Percentiles rank a stretch among this genome's conserved stretches.
phyloP scores from a whole-genome alignment of 2,113 vertebrate genomes.

The Xiphophorus couchianus region DNA sequence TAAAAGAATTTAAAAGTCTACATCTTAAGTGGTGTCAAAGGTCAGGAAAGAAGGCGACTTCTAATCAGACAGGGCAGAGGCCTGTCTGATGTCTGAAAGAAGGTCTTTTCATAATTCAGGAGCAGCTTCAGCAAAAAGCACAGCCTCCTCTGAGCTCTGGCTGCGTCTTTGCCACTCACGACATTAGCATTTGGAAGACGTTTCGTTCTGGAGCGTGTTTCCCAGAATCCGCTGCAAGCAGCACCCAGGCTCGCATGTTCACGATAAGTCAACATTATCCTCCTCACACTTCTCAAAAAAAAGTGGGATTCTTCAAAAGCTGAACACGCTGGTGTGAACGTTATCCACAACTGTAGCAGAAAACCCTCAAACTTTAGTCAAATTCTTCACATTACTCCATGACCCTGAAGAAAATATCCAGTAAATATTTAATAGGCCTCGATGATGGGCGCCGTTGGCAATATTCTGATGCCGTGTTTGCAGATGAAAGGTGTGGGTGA shows the following conservation, averaged over 20 bases:
- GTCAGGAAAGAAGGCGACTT: no score
- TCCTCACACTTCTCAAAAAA: not conserved
- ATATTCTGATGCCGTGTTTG: conserved; percentile 3
- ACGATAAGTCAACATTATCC: not conserved
- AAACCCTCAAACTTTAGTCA: not conserved
- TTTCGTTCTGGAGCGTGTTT: no score
- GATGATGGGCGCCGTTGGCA: conserved; percentile 6
- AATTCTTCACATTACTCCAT: not conserved
- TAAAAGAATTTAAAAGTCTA: no score
- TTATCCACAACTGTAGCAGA: not conserved
- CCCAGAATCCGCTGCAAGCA: no score
- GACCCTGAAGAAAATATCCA: conserved; percentile 15
- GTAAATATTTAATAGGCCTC: conserved; percentile 39
- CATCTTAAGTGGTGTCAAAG: no score
- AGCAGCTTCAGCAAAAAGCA: no score
- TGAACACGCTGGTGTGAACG: not conserved
- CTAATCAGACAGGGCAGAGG: no score
- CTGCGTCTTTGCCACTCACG: no score
- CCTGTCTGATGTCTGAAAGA: no score
- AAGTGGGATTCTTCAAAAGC: not conserved
- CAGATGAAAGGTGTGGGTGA: conserved; percentile 38
- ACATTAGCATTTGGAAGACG: no score
- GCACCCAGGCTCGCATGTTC: not conserved
- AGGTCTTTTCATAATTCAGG: no score
- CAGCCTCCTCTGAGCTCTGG: no score